A percentile compares a stretch with the other conserved stretches of the same genome.
These are phyloP conservation scores for Podocnemis expansa DNA, from an alignment of 2,113 vertebrate species.

Conservation along the genomic window DNA sequence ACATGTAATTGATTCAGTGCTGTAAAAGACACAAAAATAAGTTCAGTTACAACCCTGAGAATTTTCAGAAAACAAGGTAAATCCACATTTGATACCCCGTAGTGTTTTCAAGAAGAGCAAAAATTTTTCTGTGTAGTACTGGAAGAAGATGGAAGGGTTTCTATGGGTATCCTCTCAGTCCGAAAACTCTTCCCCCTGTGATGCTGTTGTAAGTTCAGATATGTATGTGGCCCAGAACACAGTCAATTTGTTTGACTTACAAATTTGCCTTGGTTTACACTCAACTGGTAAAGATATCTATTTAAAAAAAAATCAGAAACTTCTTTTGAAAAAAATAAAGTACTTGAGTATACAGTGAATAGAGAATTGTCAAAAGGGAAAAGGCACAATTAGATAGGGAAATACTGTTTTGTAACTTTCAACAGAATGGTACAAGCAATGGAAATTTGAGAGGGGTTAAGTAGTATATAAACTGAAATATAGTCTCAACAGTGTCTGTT, in stretches of 20 bases:
- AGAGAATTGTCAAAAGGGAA: not conserved
- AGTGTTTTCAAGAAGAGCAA: not conserved
- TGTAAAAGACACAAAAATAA: not conserved
- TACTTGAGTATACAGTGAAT: not conserved
- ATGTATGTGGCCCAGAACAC: not conserved
- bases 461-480: not conserved
- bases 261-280: not conserved
- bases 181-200: accelerated
- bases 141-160: not conserved
- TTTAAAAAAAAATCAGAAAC: not conserved
- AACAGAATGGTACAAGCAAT: not conserved
- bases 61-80: not conserved
- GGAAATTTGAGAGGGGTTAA: not conserved
- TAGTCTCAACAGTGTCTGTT: not conserved
- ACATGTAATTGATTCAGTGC: not conserved
- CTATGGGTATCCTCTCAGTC: not conserved
- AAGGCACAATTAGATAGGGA: not conserved
- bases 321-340: not conserved
- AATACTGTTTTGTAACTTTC: not conserved
- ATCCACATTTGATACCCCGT: not conserved
- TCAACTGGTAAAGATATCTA: not conserved
- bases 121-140: not conserved
- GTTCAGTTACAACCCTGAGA: not conserved
- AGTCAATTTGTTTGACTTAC: not conserved
- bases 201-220: not conserved